Conservation (phyloP, 2,113 vertebrate genomes). For the Perca flavescens region DNA sequence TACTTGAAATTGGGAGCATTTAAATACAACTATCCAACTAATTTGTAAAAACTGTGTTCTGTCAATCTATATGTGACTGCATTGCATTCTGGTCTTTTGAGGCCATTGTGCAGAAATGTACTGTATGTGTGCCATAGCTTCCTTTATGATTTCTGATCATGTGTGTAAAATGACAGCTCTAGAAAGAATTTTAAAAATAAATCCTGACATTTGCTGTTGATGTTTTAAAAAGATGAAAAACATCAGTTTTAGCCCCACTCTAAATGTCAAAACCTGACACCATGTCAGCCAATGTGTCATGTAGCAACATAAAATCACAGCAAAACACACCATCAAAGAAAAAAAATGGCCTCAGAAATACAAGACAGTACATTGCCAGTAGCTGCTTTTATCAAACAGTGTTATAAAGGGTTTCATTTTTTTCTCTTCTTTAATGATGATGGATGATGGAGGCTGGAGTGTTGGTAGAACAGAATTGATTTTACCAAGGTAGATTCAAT, state of each 20-base stretch:
- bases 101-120: not conserved
- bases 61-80: not conserved
- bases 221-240: slow-evolving; percentile 34
- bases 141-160: not conserved
- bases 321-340: slow-evolving; percentile 29
- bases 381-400: slow-evolving; percentile 15
- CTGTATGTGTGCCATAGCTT: not conserved
- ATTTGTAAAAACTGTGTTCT: not conserved
- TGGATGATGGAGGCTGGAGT: slow-evolving; percentile 41
- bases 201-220: not conserved
- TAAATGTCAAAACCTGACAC: slow-evolving; percentile 29
- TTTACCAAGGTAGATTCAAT: slow-evolving; percentile 18
- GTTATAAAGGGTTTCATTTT: not conserved
- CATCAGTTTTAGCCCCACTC: not conserved
- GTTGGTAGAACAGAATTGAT: slow-evolving; percentile 16
- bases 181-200: not conserved
- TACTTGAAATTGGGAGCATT: not conserved
- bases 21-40: not conserved
- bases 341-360: slow-evolving; percentile 10
- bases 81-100: slow-evolving; percentile 4
- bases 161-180: slow-evolving; percentile 4
- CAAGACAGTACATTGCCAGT: not conserved
- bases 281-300: slow-evolving; percentile 20
- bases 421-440: slow-evolving; percentile 38
- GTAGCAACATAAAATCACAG: not conserved